Percentiles rank a stretch among this genome's conserved stretches.
Conservation (phyloP, 2,797 vertebrate species). For the Lepidocolaptes lacrymiger region DNA sequence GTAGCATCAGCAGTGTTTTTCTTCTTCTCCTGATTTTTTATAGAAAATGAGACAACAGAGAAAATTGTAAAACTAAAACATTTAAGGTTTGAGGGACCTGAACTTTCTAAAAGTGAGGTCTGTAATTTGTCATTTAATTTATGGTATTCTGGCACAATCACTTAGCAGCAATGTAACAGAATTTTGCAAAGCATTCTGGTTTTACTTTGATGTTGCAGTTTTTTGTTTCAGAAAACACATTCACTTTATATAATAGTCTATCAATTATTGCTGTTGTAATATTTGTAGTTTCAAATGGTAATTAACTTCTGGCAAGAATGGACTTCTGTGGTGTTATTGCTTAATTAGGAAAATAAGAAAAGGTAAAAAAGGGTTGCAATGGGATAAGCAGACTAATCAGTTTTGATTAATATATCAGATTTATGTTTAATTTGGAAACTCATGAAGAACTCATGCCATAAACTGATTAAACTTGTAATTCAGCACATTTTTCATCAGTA, state of each 20-base stretch:
- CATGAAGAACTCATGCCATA: not conserved
- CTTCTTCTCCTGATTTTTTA: not conserved
- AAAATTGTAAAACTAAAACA: not conserved
- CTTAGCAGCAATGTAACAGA: not conserved
- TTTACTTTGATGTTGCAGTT: not conserved
- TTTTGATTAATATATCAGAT: not conserved
- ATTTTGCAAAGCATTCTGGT: not conserved
- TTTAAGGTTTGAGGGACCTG: not conserved
- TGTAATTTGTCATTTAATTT: not conserved
- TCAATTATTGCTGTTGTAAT: not conserved
- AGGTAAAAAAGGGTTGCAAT: not conserved
- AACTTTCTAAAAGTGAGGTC: not conserved
- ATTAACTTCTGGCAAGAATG: conserved; percentile 5
- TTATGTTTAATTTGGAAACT: not conserved
- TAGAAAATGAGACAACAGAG: not conserved
- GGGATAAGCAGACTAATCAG: not conserved
- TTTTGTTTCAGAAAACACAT: not conserved
- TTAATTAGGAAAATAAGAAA: conserved; percentile 19
- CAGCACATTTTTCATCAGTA: not conserved
- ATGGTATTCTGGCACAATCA: not conserved
- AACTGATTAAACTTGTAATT: not conserved
- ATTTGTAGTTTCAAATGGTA: not conserved
- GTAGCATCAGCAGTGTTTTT: not conserved
- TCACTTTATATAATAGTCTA: not conserved
- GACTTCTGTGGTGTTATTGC: not conserved